phyloP scores from a whole-genome alignment of 92 coral and sea anemone genomes.

The Umimayanthus chanpuru region DNA sequence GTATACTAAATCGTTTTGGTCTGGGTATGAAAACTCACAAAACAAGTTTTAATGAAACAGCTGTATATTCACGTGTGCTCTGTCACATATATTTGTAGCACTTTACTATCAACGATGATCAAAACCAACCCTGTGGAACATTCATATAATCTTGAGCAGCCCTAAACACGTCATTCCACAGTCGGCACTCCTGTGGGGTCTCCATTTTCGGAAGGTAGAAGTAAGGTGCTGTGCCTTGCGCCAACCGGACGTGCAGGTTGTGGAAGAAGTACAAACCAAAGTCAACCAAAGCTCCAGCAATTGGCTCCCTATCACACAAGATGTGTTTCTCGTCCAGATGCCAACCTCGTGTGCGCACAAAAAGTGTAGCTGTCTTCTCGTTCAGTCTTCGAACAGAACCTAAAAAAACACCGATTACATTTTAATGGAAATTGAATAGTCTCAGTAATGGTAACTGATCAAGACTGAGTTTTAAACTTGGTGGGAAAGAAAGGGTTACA shows the following conservation, averaged over 20 bases:
- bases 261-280: slow-evolving; percentile 98
- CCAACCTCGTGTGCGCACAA: slow-evolving; percentile 95
- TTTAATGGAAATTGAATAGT: neutral
- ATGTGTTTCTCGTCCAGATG: slow-evolving; percentile 96
- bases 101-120: neutral
- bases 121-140: slow-evolving; percentile 86
- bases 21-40: too few relatives aligned
- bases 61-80: too few relatives aligned
- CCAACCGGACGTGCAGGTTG: slow-evolving; percentile 77
- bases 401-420: neutral
- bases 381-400: slow-evolving; percentile 91
- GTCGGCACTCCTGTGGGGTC: slow-evolving; percentile 86
- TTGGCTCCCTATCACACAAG: slow-evolving; percentile 89
- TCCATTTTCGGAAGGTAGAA: slow-evolving; percentile 98
- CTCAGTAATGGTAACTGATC: neutral
- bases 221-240: slow-evolving; percentile 90
- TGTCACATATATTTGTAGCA: neutral
- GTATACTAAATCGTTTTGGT: too few relatives aligned
- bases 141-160: slow-evolving; percentile 91
- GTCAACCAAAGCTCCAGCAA: slow-evolving; percentile 96
- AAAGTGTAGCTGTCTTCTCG: slow-evolving; percentile 85
- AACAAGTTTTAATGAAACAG: too few relatives aligned
- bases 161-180: slow-evolving; percentile 98
- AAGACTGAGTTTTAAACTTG: too few relatives aligned
- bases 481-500: too few relatives aligned